Conservation (phyloP, 2,113 vertebrate genomes). For the Nycticorax nycticorax region DNA sequence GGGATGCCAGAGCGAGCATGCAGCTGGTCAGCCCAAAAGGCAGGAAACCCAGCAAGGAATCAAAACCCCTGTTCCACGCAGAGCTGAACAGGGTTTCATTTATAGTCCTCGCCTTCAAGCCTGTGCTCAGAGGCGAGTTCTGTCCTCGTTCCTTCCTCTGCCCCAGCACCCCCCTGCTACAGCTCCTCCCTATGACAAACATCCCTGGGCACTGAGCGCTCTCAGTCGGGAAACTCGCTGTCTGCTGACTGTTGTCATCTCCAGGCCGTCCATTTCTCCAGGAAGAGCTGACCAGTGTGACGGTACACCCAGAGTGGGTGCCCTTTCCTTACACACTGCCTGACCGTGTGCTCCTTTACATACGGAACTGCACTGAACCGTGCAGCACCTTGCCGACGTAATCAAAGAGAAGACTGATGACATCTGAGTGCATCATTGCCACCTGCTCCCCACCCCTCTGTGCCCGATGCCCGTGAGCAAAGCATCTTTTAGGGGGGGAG, state of each 20-base stretch:
- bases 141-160: background rate
- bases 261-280: background rate
- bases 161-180: background rate
- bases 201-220: background rate
- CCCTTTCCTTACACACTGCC: background rate
- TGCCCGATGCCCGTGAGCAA: background rate
- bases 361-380: background rate
- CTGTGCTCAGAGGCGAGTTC: background rate
- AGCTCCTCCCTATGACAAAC: background rate
- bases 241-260: background rate
- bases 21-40: background rate
- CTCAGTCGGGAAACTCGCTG: background rate
- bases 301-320: background rate
- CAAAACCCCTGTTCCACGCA: background rate
- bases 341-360: background rate
- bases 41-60: background rate
- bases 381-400: background rate
- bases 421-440: rapidly evolving
- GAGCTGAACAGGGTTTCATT: background rate
- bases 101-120: background rate
- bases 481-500: background rate
- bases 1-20: background rate
- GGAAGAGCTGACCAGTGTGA: background rate
- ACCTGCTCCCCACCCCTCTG: background rate
- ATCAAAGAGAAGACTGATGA: background rate